These are phyloP conservation scores for Pandemis cinnamomeana DNA, from an alignment of 2,888 invertebrate genomes.

Conservation along the genomic window DNA sequence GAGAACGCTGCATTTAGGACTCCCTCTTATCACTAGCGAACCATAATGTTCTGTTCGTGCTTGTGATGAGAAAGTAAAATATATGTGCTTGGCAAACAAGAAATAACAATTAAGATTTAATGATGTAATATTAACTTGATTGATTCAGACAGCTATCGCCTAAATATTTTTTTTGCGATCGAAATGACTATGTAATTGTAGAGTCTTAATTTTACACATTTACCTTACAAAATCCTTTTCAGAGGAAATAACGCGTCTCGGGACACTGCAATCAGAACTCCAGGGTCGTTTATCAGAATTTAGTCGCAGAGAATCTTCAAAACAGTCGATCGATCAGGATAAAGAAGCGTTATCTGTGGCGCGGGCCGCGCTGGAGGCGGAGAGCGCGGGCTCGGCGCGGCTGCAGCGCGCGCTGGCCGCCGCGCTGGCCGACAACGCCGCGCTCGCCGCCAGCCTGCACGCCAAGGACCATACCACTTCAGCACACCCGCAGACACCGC, in stretches of 20 bases:
- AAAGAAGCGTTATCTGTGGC: conserved; percentile 60
- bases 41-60: neutral
- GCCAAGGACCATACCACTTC: conserved; percentile 53
- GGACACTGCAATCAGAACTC: conserved; percentile 61
- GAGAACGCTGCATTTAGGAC: neutral
- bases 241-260: conserved; percentile 71
- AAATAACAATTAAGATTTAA: neutral
- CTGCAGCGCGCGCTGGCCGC: conserved; percentile 68
- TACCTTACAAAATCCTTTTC: conserved; percentile 43
- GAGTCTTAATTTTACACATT: neutral
- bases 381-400: conserved; percentile 64
- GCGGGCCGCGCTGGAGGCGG: conserved; percentile 66
- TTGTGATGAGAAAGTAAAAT: neutral
- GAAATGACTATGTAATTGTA: neutral
- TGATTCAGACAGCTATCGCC: neutral
- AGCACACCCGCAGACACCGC: conserved; percentile 44
- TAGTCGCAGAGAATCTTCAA: conserved; percentile 43
- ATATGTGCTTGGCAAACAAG: neutral
- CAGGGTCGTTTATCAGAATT: conserved; percentile 54
- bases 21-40: neutral
- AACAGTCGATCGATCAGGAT: conserved; percentile 49
- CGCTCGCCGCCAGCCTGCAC: conserved; percentile 62
- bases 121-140: neutral
- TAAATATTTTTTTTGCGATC: neutral
- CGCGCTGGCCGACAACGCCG: conserved; percentile 69